These are phyloP conservation scores for Naso thynnoides DNA, from an alignment of 2,797 vertebrate species.

Conservation along the genomic window DNA sequence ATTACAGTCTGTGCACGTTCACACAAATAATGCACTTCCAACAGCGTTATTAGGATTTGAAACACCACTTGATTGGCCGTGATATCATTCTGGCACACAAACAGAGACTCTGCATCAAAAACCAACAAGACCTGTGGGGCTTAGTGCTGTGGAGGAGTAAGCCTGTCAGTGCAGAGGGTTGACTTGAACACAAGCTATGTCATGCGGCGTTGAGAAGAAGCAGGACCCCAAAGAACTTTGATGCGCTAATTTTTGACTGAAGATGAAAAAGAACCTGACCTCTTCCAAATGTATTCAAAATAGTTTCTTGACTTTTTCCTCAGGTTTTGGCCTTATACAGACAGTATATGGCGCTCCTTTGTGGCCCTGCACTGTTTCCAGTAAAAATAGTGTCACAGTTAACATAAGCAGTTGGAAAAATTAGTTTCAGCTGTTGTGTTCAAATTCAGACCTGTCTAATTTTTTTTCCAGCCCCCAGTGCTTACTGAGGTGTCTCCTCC, in stretches of 20 bases:
- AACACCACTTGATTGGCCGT: constrained; percentile 86
- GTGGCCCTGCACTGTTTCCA: constrained; percentile 83
- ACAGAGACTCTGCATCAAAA: constrained; percentile 82
- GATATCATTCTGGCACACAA: constrained; percentile 85
- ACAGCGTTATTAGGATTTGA: constrained; percentile 86
- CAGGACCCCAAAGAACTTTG: constrained; percentile 74
- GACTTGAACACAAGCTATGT: constrained; percentile 54
- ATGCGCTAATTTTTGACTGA: constrained; percentile 72
- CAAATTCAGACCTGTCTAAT: constrained; percentile 67
- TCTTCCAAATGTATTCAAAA: constrained; percentile 79
- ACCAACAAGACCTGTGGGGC: constrained; percentile 76
- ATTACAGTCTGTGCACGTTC: constrained; percentile 85
- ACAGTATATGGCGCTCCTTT: constrained; percentile 66
- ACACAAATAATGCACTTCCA: constrained; percentile 86
- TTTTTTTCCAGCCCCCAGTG: constrained; percentile 64
- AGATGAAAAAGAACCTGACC: constrained; percentile 78
- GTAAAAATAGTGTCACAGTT: constrained; percentile 85
- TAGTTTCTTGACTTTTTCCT: constrained; percentile 82
- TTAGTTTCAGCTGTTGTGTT: constrained; percentile 80
- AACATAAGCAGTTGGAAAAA: constrained; percentile 86
- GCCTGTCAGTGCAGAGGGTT: constrained; percentile 48
- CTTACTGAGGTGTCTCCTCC: constrained; percentile 78
- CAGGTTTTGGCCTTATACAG: constrained; percentile 87
- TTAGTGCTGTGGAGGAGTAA: constrained; percentile 56
- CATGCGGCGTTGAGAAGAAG: constrained; percentile 74